phyloP scores from a whole-genome alignment of 2,888 invertebrate genomes.

The Lamproptera curius region DNA sequence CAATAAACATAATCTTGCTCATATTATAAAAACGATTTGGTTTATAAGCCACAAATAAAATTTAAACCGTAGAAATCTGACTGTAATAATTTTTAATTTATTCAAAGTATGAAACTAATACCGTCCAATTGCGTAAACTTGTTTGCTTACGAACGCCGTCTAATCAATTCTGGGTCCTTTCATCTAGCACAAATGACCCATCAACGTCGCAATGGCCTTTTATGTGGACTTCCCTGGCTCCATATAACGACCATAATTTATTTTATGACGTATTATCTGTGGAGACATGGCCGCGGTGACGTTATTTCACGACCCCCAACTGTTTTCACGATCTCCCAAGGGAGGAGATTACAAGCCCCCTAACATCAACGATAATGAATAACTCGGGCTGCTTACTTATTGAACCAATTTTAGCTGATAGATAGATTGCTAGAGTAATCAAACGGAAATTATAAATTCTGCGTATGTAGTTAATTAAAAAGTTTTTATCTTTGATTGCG shows the following conservation, averaged over 20 bases:
- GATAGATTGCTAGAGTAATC: too few relatives aligned
- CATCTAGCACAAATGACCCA: conserved; percentile 9
- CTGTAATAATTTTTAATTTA: too few relatives aligned
- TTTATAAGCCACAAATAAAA: too few relatives aligned
- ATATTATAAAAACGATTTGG: too few relatives aligned
- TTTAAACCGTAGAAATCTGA: too few relatives aligned
- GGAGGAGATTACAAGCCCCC: conserved; percentile 13
- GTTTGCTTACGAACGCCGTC: neutral
- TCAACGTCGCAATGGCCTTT: conserved; percentile 10
- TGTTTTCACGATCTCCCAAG: too few relatives aligned
- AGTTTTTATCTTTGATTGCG: too few relatives aligned
- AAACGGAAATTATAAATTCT: too few relatives aligned
- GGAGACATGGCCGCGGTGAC: conserved; percentile 42
- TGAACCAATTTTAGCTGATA: neutral
- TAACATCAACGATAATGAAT: conserved; percentile 12
- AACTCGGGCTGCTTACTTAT: neutral
- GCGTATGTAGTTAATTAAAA: too few relatives aligned
- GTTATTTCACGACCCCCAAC: conserved; percentile 38
- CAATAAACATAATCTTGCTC: too few relatives aligned
- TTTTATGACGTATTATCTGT: conserved; percentile 41
- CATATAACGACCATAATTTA: conserved; percentile 32
- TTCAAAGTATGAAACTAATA: too few relatives aligned
- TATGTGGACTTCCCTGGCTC: conserved; percentile 8
- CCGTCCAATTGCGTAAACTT: too few relatives aligned
- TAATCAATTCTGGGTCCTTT: conserved; percentile 9